phyloP scores from a whole-genome alignment of 2,888 invertebrate genomes.

The Hydrotaea cyrtoneurina region DNA sequence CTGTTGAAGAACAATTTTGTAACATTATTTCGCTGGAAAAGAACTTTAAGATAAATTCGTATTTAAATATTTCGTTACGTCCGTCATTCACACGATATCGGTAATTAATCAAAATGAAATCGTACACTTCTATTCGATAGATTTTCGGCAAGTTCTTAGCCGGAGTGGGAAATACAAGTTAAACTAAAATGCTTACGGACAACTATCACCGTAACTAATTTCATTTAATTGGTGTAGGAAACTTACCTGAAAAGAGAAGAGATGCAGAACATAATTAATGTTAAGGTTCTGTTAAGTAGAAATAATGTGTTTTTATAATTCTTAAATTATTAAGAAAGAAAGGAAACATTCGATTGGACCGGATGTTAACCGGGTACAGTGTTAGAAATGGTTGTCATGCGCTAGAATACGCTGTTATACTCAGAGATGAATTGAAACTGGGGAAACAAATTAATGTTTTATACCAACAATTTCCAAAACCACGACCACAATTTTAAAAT shows the following conservation, averaged over 20 bases:
- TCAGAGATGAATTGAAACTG: too few relatives aligned
- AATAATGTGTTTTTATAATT: neutral
- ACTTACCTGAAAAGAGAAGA: conserved; percentile 34
- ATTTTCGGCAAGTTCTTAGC: too few relatives aligned
- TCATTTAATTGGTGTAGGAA: neutral
- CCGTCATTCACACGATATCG: neutral
- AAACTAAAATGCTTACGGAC: neutral
- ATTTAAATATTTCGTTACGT: conserved; percentile 16
- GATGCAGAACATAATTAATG: neutral
- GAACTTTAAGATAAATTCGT: conserved; percentile 32
- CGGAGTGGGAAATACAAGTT: neutral
- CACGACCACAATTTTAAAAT: too few relatives aligned
- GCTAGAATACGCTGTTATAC: too few relatives aligned
- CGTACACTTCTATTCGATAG: neutral
- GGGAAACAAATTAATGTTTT: too few relatives aligned
- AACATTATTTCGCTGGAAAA: neutral
- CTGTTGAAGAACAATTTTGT: conserved; percentile 24
- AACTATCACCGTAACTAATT: conserved; percentile 29
- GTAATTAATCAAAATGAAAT: conserved; percentile 19
- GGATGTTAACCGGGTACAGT: neutral
- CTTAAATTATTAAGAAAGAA: neutral
- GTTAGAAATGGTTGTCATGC: too few relatives aligned
- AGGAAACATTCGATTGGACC: neutral
- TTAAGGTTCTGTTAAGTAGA: neutral
- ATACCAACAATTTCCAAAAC: too few relatives aligned